These are phyloP conservation scores for Drosophila simulans DNA, from an alignment of 1,140 invertebrate species.

Conservation along the genomic window DNA sequence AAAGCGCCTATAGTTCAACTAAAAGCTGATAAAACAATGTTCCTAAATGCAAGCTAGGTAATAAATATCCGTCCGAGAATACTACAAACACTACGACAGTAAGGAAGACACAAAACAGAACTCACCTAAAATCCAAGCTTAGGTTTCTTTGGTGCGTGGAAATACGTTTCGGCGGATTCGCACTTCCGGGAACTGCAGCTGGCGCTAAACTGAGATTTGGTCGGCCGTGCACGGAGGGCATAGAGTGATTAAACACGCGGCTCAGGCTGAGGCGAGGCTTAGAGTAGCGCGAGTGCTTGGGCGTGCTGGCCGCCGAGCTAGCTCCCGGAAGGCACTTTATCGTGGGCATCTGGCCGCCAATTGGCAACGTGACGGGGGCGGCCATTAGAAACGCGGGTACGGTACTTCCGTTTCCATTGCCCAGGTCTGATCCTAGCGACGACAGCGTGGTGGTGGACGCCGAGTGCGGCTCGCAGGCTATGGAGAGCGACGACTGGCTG, in stretches of 20 bases:
- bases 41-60: no score
- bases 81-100: no score
- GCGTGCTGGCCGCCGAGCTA: constrained; percentile 77
- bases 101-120: neutral
- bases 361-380: constrained; percentile 70
- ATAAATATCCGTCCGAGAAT: no score
- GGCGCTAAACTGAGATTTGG: constrained; percentile 76
- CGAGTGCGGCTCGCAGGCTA: constrained; percentile 41
- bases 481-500: constrained; percentile 28
- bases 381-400: constrained; percentile 71
- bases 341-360: constrained; percentile 47
- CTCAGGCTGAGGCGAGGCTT: constrained; percentile 81
- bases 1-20: neutral
- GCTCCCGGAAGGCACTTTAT: constrained; percentile 41
- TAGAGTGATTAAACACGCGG: constrained; percentile 78
- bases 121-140: constrained; percentile 90
- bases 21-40: neutral
- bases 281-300: constrained; percentile 76
- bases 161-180: constrained; percentile 86
- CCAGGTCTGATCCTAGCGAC: constrained; percentile 49
- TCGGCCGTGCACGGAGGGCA: constrained; percentile 88
- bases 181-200: constrained; percentile 35
- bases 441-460: constrained; percentile 54
- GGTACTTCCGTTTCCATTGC: constrained; percentile 46
- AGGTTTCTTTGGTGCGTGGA: constrained; percentile 91